phyloP scores from a whole-genome alignment of 2,113 vertebrate species.

The Hemichromis elongatus region DNA sequence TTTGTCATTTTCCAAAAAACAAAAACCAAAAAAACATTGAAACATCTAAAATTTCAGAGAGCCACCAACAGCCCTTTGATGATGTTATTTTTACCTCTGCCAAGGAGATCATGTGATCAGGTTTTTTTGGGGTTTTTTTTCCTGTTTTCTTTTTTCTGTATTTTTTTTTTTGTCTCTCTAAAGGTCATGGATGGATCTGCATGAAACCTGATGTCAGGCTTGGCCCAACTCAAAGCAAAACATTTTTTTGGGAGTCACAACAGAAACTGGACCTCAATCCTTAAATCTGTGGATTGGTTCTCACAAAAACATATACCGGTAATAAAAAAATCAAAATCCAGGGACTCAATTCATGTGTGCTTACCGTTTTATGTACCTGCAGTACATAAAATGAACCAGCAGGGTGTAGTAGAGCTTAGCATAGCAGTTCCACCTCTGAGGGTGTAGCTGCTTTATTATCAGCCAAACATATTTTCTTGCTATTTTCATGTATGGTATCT shows the following conservation, averaged over 20 bases:
- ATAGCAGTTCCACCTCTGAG: background rate
- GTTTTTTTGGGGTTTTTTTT: background rate
- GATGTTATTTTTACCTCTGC: background rate
- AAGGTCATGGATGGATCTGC: background rate
- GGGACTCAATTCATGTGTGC: background rate
- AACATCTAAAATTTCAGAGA: background rate
- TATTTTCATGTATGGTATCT: background rate
- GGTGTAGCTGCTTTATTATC: background rate
- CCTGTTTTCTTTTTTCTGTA: background rate
- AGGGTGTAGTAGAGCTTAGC: constrained; percentile 52
- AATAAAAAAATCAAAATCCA: background rate
- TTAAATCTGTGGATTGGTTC: background rate
- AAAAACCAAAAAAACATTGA: background rate
- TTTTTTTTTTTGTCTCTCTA: background rate
- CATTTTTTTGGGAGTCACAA: background rate
- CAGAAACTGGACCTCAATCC: background rate
- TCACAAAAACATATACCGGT: background rate
- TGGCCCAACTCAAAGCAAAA: background rate
- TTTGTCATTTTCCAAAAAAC: background rate
- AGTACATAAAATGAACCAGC: constrained; percentile 16
- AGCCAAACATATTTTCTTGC: background rate
- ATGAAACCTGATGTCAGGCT: background rate
- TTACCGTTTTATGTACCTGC: background rate
- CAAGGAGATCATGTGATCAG: background rate
- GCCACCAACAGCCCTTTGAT: background rate